phyloP scores from a whole-genome alignment of 2,797 vertebrate species.

The Valencia hispanica region DNA sequence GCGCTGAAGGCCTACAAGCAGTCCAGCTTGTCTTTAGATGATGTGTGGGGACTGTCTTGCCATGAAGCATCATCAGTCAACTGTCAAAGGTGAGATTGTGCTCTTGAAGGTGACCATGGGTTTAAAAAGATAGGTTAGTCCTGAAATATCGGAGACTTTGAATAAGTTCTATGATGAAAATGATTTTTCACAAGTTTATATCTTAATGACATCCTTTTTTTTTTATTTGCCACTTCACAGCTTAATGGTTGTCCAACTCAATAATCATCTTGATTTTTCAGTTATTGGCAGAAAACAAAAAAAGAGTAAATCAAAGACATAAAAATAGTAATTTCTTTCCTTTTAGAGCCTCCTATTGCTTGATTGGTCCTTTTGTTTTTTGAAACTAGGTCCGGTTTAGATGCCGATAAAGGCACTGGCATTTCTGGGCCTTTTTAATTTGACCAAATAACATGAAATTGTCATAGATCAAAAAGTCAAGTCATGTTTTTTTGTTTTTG shows the following conservation, averaged over 20 bases:
- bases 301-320: background rate
- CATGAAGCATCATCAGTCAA: constrained; percentile 84
- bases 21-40: constrained; percentile 77
- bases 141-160: constrained; percentile 4
- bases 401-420: background rate
- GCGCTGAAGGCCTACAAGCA: constrained; percentile 79
- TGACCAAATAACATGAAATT: background rate
- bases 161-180: constrained; percentile 16
- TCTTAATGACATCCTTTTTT: background rate
- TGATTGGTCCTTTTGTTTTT: background rate
- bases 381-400: background rate
- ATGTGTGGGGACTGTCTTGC: constrained; percentile 85
- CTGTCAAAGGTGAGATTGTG: constrained; percentile 78
- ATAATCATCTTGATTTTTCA: background rate
- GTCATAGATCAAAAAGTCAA: background rate
- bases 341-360: background rate
- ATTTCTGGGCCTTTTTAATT: background rate
- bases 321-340: background rate
- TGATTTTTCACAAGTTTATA: background rate
- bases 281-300: background rate
- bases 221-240: background rate
- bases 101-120: constrained; percentile 33
- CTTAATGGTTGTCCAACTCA: background rate
- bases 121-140: constrained; percentile 27
- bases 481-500: too few relatives aligned